Percentiles rank a stretch among this genome's conserved stretches.
Evolutionary conservation across 2,113 vertebrate genomes (phyloP).

Genomic region (Antigone vipio): DNA sequence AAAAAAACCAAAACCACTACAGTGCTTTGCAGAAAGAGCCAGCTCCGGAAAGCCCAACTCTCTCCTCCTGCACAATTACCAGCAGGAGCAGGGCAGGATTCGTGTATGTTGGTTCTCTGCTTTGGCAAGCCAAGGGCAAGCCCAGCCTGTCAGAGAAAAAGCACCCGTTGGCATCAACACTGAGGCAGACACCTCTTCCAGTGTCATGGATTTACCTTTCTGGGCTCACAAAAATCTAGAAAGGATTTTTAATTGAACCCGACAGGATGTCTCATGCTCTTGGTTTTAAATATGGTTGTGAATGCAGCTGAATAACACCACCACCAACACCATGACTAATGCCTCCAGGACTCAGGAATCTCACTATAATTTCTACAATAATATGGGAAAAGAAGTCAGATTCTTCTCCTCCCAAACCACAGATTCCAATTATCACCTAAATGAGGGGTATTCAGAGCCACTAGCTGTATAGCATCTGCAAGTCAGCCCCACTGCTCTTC

Average conservation of each 20-base stretch:
- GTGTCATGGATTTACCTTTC: neutral
- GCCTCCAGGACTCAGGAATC: neutral
- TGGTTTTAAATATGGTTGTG: neutral
- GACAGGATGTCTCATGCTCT: neutral
- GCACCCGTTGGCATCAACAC: neutral
- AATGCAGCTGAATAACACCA: neutral
- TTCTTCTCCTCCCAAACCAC: neutral
- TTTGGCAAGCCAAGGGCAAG: neutral
- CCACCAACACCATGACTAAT: neutral
- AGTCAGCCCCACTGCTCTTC: neutral
- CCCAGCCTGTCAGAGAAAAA: neutral
- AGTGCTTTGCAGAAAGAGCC: neutral
- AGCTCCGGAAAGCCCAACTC: neutral
- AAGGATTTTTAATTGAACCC: neutral
- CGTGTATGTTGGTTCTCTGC: neutral
- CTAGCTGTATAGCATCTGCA: neutral
- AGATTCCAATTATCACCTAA: neutral
- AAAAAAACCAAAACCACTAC: neutral
- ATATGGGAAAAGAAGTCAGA: neutral
- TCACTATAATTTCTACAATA: neutral
- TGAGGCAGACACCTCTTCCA: neutral
- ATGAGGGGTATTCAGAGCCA: neutral
- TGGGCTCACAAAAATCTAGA: neutral
- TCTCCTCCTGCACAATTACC: rapidly evolving
- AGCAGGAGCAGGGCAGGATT: neutral